Evolutionary conservation across 1,140 invertebrate genomes (phyloP), one percentile per base, ranked within the genome.

Genomic region (Drosophila insularis): DNA sequence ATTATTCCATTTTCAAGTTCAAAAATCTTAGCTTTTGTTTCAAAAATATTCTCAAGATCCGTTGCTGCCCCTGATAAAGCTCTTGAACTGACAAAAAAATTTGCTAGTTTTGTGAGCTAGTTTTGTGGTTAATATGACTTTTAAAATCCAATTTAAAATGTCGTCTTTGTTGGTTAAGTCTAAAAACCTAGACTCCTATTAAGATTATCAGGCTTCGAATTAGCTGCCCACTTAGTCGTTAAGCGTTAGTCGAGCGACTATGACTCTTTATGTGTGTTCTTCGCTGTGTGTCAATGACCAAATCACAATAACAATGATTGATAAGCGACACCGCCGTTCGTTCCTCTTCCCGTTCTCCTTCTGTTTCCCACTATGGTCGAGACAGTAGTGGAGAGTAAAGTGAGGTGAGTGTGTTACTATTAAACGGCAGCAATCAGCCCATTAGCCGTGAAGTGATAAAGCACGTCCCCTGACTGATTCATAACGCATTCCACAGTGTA

Each of bases 241-340:
- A 5, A 11, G 2, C 21, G 19, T 0, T 4, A 13, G n/a, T 27
- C 32, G 23, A 37, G 19, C 37, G 50, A 13, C 43, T 60, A 61
- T 32, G 23, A 10, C 27, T 39, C 27, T 10, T 21, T 13, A 55
- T 19, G 27, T 32, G 32, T 54, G 58, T 17, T 59, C 53, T 17
- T 21, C 23, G 23, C 19, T 35, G 4, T 61, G 63, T 76, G 78
- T 81, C 78, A 80, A 80, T 77, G 78, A 81, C 78, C 72, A 81
- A 71, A 71, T 60, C 35, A 46, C 72, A 35, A 50, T 50, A 50
- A 50, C 17, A 21, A 64, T 68, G 67, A 80, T 72, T 80, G 78
- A 80, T 80, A 80, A 80, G 78, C 46, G 4, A 60, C 6, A 23
- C 17, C 14, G 37, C n/a, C 21, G 19, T 14, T 55, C 17, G 31